These are phyloP conservation scores for Sardinella longiceps DNA, from an alignment of 2,797 vertebrate genomes.

Conservation along the genomic window DNA sequence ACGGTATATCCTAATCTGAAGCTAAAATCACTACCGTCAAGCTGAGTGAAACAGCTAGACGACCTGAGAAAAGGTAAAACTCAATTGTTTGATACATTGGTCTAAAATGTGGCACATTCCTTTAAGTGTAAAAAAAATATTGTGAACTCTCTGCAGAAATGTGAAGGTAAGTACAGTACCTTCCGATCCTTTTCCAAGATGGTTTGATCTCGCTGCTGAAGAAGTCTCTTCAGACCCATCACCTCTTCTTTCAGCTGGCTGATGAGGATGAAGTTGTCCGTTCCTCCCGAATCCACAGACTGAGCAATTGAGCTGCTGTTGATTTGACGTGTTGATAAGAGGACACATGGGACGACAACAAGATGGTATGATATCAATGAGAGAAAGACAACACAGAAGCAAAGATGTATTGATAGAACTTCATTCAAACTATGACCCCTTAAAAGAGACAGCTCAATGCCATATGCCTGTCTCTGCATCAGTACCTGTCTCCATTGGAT, in stretches of 20 bases:
- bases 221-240: slow-evolving; percentile 95
- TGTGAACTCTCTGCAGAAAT: too few species aligned
- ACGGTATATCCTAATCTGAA: too few species aligned
- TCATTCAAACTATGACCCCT: too few species aligned
- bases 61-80: too few species aligned
- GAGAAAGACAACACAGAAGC: neutral
- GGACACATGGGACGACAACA: neutral
- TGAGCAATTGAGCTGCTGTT: slow-evolving; percentile 97
- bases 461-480: neutral
- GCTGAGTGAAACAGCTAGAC: too few species aligned
- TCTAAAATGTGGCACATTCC: too few species aligned
- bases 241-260: slow-evolving; percentile 99
- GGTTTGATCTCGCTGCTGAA: slow-evolving; percentile 97
- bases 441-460: neutral
- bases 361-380: neutral
- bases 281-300: slow-evolving; percentile 97
- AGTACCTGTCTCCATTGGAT: slow-evolving; percentile 97
- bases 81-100: too few species aligned
- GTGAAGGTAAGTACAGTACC: slow-evolving; percentile 65
- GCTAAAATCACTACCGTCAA: too few species aligned
- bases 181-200: slow-evolving; percentile 98
- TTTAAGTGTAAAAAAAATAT: too few species aligned
- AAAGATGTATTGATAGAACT: neutral
- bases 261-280: slow-evolving; percentile 99
- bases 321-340: neutral